Evolutionary conservation across 2,797 vertebrate genomes (phyloP).

Genomic region (Sebastolobus alascanus): DNA sequence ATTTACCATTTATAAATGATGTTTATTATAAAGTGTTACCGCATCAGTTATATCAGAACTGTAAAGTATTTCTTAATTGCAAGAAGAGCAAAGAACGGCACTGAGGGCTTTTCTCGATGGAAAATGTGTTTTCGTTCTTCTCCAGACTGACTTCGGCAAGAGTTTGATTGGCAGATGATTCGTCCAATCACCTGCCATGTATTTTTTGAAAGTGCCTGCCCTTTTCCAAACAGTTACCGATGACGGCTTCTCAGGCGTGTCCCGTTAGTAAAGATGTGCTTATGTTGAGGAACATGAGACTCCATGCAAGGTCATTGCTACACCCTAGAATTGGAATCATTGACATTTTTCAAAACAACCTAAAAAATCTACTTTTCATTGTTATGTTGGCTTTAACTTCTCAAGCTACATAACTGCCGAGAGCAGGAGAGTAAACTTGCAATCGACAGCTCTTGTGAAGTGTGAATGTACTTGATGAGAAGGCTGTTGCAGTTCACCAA

Average conservation of each 20-base stretch:
- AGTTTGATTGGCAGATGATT: neutral
- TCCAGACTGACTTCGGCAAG: neutral
- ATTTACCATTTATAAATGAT: too few relatives aligned
- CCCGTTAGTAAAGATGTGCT: neutral
- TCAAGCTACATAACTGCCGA: neutral
- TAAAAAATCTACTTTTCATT: neutral
- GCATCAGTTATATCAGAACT: too few relatives aligned
- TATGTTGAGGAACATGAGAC: neutral
- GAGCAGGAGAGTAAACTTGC: neutral
- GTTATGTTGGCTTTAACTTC: neutral
- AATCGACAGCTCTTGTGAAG: neutral
- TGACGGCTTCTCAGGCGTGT: too few relatives aligned
- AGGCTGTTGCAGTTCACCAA: conserved; percentile 1
- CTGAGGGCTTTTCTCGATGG: too few relatives aligned
- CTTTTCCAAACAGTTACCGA: neutral
- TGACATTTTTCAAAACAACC: neutral
- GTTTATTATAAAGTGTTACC: too few relatives aligned
- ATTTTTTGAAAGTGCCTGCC: neutral
- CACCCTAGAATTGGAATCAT: neutral
- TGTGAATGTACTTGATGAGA: conserved; percentile 8
- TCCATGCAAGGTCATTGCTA: neutral
- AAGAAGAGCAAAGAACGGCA: too few relatives aligned
- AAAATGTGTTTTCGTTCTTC: neutral
- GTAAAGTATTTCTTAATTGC: too few relatives aligned
- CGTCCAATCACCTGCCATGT: neutral